These are phyloP conservation scores for Ephialtes manifestator DNA, from an alignment of 2,888 invertebrate species.

Conservation along the genomic window DNA sequence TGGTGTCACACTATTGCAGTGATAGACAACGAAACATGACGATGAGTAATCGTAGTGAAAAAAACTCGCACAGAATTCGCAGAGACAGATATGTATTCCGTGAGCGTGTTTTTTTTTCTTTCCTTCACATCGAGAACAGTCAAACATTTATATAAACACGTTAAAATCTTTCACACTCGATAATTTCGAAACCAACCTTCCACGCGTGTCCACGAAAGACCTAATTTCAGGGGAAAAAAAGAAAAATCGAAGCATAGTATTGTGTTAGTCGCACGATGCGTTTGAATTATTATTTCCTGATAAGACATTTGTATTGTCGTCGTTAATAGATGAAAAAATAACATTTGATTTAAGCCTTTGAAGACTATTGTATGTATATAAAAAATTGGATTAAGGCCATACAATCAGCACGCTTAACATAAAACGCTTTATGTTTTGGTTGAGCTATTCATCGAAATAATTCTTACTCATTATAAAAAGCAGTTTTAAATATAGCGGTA, in stretches of 20 bases:
- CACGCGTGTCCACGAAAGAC: constrained; percentile 90
- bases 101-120: constrained; percentile 13
- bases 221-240: constrained; percentile 82
- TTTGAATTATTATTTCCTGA: not conserved
- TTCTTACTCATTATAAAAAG: too few species aligned
- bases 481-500: too few species aligned
- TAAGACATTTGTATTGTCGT: not conserved
- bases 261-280: constrained; percentile 71
- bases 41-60: constrained; percentile 41
- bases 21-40: constrained; percentile 34
- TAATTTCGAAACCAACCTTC: constrained; percentile 88
- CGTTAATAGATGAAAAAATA: not conserved
- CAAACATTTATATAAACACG: constrained; percentile 76
- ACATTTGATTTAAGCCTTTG: constrained; percentile 13
- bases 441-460: too few species aligned
- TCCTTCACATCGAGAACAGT: constrained; percentile 7
- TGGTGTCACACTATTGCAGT: constrained; percentile 9
- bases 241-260: constrained; percentile 79
- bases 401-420: too few species aligned
- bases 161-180: constrained; percentile 83
- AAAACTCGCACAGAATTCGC: constrained; percentile 32
- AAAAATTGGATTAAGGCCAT: not conserved
- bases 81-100: constrained; percentile 22
- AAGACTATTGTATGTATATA: not conserved
- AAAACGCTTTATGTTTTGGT: too few species aligned